These are phyloP conservation scores for Drosophila dunni DNA, from an alignment of 1,140 invertebrate genomes.

Conservation along the genomic window DNA sequence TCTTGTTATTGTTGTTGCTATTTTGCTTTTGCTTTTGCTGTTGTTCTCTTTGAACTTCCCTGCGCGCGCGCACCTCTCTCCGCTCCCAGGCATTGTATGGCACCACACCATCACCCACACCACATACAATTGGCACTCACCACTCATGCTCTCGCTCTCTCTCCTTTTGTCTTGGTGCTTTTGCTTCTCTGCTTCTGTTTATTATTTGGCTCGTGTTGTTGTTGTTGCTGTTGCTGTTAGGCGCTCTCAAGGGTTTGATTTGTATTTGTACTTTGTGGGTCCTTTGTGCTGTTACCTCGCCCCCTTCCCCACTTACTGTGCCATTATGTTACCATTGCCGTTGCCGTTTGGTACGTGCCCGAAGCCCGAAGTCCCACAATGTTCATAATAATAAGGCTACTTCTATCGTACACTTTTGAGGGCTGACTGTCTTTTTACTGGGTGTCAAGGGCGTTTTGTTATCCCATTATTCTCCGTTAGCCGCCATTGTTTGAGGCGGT, in stretches of 20 bases:
- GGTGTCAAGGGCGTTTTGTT: slow-evolving; percentile 85
- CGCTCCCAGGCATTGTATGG: background rate
- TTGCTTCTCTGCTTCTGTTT: slow-evolving; percentile 48
- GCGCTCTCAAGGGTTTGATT: slow-evolving; percentile 79
- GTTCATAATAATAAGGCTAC: slow-evolving; percentile 83
- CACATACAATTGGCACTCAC: background rate
- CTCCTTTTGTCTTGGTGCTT: slow-evolving; percentile 3
- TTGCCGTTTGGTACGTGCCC: slow-evolving; percentile 71
- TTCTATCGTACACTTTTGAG: slow-evolving; percentile 61
- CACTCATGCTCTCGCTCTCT: slow-evolving; percentile 7
- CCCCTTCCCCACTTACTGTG: background rate
- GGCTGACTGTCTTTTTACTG: slow-evolving; percentile 83
- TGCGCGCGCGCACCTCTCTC: slow-evolving; percentile 1
- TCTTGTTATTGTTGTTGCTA: too few relatives aligned
- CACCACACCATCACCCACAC: background rate
- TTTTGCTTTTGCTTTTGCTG: slow-evolving; percentile 18
- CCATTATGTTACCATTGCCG: slow-evolving; percentile 7
- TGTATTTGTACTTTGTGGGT: slow-evolving; percentile 70
- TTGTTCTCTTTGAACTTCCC: slow-evolving; percentile 22
- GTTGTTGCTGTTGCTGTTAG: slow-evolving; percentile 44
- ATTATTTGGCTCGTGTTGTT: slow-evolving; percentile 62
- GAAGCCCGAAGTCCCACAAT: slow-evolving; percentile 36
- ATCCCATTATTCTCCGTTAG: slow-evolving; percentile 84
- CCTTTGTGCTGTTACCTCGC: slow-evolving; percentile 51
- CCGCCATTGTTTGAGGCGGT: slow-evolving; percentile 70